phyloP scores from a whole-genome alignment of 2,113 vertebrate genomes.

The Callithrix jacchus region DNA sequence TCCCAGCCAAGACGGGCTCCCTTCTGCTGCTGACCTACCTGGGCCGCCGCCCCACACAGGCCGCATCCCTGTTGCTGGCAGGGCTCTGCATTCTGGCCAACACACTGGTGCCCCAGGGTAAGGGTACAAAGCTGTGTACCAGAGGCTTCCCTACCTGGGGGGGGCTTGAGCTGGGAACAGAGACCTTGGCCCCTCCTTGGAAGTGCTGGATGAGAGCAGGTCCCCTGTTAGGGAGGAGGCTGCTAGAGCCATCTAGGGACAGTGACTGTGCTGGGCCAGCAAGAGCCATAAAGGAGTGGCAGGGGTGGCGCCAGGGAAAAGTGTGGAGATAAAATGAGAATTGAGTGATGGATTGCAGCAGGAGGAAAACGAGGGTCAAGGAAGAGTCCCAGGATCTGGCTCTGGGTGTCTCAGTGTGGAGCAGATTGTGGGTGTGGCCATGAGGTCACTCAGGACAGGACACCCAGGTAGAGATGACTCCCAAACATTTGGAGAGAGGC shows the following conservation, averaged over 20 bases:
- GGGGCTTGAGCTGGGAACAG: not conserved
- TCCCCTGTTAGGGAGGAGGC: not conserved
- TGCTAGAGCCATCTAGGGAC: not conserved
- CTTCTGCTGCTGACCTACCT: conserved; percentile 81
- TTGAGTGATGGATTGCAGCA: too few relatives aligned
- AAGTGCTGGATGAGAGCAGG: not conserved
- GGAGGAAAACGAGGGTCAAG: not conserved
- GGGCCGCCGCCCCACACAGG: conserved; percentile 83
- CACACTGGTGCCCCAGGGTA: conserved; percentile 83
- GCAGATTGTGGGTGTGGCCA: not conserved
- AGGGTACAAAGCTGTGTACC: not conserved
- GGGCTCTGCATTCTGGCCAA: conserved; percentile 87
- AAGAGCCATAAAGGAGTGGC: too few relatives aligned
- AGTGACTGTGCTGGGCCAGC: accelerated
- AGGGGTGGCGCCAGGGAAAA: not conserved
- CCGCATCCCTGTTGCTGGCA: conserved; percentile 79
- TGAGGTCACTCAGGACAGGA: not conserved
- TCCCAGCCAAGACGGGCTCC: conserved; percentile 83
- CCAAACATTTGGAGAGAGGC: not conserved
- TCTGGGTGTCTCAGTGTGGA: not conserved
- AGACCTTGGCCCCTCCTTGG: not conserved
- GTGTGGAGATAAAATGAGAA: not conserved
- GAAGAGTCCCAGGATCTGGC: not conserved
- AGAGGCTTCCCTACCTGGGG: not conserved
- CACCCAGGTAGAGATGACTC: not conserved